Conservation (phyloP, 2,888 invertebrate species). For the Chromoteleia sp. region DNA sequence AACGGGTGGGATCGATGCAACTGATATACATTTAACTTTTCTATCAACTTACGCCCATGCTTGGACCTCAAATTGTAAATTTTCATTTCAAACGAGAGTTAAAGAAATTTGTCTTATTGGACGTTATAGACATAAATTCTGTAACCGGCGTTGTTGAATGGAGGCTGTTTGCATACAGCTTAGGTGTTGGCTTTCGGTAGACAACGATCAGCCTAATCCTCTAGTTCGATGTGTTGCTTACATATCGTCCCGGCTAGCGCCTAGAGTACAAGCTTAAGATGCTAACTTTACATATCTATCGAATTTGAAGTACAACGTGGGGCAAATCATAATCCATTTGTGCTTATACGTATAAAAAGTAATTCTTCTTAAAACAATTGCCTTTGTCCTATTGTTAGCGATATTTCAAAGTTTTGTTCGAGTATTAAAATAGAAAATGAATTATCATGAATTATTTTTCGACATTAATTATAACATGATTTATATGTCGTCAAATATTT, state of each 20-base stretch:
- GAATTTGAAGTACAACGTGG: constrained; percentile 39
- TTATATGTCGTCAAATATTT: background rate
- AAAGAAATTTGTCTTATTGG: constrained; percentile 18
- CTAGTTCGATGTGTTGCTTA: constrained; percentile 73
- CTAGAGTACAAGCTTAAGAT: constrained; percentile 69
- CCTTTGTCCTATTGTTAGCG: background rate
- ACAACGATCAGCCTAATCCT: constrained; percentile 73
- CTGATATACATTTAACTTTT: too few relatives aligned
- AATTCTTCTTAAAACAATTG: background rate
- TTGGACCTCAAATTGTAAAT: too few relatives aligned
- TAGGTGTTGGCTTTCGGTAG: constrained; percentile 75
- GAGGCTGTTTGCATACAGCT: constrained; percentile 78
- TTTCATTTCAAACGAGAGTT: background rate
- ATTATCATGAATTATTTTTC: background rate
- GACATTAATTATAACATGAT: background rate
- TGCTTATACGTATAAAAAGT: background rate
- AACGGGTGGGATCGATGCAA: too few relatives aligned
- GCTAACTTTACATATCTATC: constrained; percentile 63
- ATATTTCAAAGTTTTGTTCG: background rate
- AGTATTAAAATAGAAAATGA: background rate
- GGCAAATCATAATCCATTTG: constrained; percentile 41
- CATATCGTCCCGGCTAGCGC: constrained; percentile 74
- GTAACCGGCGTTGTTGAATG: constrained; percentile 69
- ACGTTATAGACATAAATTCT: constrained; percentile 34
- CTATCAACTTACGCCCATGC: too few relatives aligned